A percentile compares a stretch with the other conserved stretches of the same genome.
Evolutionary conservation across 2,113 vertebrate genomes (phyloP).

Genomic region (Muntiacus muntjak): DNA sequence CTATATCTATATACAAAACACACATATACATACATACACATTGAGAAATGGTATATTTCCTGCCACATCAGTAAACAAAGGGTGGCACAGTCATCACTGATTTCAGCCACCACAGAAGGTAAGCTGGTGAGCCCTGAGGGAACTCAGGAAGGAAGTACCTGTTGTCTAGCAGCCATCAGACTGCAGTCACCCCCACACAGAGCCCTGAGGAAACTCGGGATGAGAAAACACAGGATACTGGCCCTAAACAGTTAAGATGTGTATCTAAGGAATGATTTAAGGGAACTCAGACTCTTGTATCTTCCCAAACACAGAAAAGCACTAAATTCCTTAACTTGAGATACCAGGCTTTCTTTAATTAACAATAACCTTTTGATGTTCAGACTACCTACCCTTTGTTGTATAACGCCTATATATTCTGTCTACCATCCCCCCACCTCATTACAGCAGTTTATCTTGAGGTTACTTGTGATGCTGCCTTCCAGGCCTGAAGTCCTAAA

Average conservation of each 20-base stretch:
- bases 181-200: background rate
- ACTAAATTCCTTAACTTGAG: background rate
- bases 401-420: background rate
- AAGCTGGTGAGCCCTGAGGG: background rate
- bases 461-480: background rate
- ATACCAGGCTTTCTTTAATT: background rate
- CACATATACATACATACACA: background rate
- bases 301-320: background rate
- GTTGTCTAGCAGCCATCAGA: background rate
- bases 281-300: background rate
- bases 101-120: background rate
- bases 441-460: background rate
- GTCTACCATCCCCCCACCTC: background rate
- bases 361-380: background rate
- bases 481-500: background rate
- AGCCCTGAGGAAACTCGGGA: background rate
- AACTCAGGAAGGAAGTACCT: background rate
- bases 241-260: background rate
- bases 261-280: background rate
- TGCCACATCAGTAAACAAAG: background rate
- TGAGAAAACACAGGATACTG: background rate
- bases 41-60: background rate
- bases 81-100: background rate
- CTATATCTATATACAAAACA: background rate
- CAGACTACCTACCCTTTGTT: background rate